Percentiles rank a stretch among this genome's conserved stretches.
Conservation (phyloP, 2,113 vertebrate genomes). For the Paraplagusia blochii region DNA sequence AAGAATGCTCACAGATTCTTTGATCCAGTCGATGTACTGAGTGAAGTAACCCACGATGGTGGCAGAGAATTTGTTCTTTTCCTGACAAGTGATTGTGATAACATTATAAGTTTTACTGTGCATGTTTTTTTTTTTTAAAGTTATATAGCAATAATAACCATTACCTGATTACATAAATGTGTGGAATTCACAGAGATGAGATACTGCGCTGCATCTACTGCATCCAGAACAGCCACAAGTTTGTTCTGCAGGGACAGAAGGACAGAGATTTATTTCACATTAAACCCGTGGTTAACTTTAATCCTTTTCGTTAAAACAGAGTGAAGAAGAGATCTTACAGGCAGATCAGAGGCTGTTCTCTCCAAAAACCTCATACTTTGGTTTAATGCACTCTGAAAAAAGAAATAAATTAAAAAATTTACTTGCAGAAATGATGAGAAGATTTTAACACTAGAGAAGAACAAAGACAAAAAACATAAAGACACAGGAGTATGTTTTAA, state of each 20-base stretch:
- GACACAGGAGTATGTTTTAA: conserved; percentile 1
- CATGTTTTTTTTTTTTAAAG: too few species aligned
- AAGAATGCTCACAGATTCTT: conserved; percentile 82
- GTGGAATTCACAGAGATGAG: conserved; percentile 83
- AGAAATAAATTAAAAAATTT: conserved; percentile 17
- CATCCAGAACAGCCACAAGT: conserved; percentile 71
- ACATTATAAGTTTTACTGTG: background rate
- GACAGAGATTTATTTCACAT: background rate
- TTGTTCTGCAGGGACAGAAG: conserved; percentile 71
- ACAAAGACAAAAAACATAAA: background rate
- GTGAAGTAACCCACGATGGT: conserved; percentile 84
- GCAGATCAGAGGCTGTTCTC: conserved; percentile 75
- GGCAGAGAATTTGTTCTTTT: conserved; percentile 81
- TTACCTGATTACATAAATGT: conserved; percentile 79
- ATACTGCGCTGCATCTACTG: conserved; percentile 81
- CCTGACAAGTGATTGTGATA: conserved; percentile 67
- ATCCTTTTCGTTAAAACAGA: background rate
- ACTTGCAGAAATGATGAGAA: conserved; percentile 1
- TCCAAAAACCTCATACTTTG: conserved; percentile 82
- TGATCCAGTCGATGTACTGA: conserved; percentile 87
- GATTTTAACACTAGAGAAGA: background rate
- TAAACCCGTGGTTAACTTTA: background rate
- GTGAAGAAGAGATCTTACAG: conserved; percentile 69
- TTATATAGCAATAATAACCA: background rate
- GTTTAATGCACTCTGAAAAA: conserved; percentile 75